Conservation (phyloP, 2,113 vertebrate genomes). For the Pyxicephalus adspersus region DNA sequence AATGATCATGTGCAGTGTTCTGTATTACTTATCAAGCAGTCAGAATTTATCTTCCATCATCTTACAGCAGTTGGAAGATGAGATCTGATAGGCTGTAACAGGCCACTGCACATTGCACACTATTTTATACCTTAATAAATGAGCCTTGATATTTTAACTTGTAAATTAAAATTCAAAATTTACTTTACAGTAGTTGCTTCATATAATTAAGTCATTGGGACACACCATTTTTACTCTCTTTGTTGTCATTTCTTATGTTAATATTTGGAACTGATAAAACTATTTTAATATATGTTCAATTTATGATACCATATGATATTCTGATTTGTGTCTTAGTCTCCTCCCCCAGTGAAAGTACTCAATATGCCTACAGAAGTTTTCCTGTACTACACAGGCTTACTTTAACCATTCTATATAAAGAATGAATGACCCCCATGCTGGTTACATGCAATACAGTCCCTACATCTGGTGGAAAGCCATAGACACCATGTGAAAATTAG, state of each 20-base stretch:
- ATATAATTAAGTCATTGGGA: no score
- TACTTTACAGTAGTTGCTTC: no score
- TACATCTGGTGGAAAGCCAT: constrained; percentile 61
- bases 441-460: constrained; percentile 68
- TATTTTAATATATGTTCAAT: constrained; percentile 11
- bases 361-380: constrained; percentile 29
- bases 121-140: no score
- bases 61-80: no score
- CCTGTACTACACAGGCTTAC: constrained; percentile 26
- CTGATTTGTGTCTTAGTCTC: constrained; percentile 20
- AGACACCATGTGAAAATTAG: constrained; percentile 57
- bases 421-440: constrained; percentile 57
- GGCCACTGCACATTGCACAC: no score
- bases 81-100: no score
- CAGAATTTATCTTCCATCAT: not conserved
- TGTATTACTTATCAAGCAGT: not conserved
- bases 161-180: no score
- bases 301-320: not conserved
- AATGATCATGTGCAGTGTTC: not conserved
- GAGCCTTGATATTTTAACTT: no score
- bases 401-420: constrained; percentile 48
- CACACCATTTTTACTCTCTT: no score
- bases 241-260: not conserved
- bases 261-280: not conserved
- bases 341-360: constrained; percentile 29